Evolutionary conservation across 2,797 vertebrate genomes (phyloP).

Genomic region (Antrozous pallidus): DNA sequence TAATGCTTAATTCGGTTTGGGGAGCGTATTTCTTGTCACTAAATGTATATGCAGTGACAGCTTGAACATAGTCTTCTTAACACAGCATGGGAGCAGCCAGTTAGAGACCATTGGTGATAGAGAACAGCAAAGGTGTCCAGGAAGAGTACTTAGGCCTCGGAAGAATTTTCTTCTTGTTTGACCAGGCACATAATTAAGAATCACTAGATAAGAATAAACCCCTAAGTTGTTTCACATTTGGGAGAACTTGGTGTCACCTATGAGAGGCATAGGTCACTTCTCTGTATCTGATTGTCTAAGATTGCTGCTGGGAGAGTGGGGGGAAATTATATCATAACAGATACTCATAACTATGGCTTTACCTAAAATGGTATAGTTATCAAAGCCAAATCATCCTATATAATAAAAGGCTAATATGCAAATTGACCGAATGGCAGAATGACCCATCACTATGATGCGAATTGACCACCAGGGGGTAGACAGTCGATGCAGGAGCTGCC

Average conservation of each 20-base stretch:
- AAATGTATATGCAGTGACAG: background rate
- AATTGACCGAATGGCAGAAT: no score
- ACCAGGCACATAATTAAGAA: background rate
- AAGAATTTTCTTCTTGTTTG: background rate
- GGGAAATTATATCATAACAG: background rate
- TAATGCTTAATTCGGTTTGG: background rate
- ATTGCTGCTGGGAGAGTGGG: background rate
- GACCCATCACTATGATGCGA: no score
- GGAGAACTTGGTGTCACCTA: background rate
- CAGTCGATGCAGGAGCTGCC: no score
- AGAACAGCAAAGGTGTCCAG: background rate
- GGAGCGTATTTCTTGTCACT: background rate
- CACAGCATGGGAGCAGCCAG: background rate
- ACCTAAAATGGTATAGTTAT: background rate
- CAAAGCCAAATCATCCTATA: background rate
- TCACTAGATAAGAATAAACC: constrained; percentile 15
- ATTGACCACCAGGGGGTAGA: no score
- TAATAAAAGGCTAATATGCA: no score
- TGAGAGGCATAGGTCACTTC: background rate
- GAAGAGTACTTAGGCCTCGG: background rate
- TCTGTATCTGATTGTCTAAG: background rate
- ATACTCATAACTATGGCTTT: background rate
- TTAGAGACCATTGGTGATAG: background rate
- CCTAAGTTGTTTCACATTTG: background rate
- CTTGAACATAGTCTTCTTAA: background rate